Evolutionary conservation across 2,888 invertebrate genomes (phyloP), one percentile per base, ranked within the genome.

Genomic region (Andrena camellia): DNA sequence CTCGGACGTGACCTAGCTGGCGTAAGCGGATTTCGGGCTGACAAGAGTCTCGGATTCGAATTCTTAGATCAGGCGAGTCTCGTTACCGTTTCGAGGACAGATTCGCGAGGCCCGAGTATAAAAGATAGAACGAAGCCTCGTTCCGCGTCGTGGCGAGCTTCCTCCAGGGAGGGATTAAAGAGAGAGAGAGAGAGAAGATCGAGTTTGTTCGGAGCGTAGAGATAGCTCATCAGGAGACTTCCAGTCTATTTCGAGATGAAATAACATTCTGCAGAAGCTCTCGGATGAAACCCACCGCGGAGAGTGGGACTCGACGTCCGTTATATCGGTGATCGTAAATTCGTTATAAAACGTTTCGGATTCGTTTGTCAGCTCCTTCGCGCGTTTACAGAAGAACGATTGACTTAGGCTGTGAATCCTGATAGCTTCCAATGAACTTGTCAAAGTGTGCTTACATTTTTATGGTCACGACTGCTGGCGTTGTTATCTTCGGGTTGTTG

Each of bases 181-280:
- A 20, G 26, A 20, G 17, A 13, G 50, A 50, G 50, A 17, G 23
- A 20, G 20, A n/a, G 54, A 54, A 54, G 54, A 54, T 54, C 54
- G 54, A 23, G 23, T 54, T 54, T 54, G 52, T 69, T 72, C 57
- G 31, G n/a, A n/a, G 20, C 57, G 29, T 54, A 26, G 50, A 26
- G 60, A 67, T 71, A 63, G 75, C 71, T 67, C 71, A 71, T 80
- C 67, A 17, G 42, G 64, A 50, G 29, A 66, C 66, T 78, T 78
- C 3, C 54, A 52, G 20, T 67, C 80, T 81, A 81, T 81, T 72
- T 81, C 71, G 62, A 54, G 80, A 67, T 67, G 78, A 62, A 67
- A 81, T 72, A 81, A 81, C 78, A 78, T 67, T 81, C 48, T 50
- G 78, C 67, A 33, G 78, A 62, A 48, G 80, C 67, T 57, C 70